These are phyloP conservation scores for Bettongia penicillata DNA, from an alignment of 2,113 vertebrate genomes.

Conservation along the genomic window DNA sequence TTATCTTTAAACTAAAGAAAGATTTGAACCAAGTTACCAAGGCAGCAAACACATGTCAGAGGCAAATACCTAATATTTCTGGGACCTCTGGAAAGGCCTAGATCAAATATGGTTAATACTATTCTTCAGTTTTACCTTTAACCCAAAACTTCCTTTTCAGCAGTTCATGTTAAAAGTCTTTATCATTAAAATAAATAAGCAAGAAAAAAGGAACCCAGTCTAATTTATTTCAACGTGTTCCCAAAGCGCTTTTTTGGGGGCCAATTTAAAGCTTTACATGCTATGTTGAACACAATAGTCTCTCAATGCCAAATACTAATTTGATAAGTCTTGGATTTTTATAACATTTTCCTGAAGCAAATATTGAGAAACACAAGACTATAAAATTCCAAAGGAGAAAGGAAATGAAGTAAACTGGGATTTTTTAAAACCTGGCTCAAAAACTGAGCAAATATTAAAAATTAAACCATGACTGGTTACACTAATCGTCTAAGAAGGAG, in stretches of 20 bases:
- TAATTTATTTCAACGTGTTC: constrained; percentile 45
- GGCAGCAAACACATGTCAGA: neutral
- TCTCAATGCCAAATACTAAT: constrained; percentile 13
- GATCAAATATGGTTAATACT: constrained; percentile 33
- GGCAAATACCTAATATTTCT: neutral
- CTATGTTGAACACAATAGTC: constrained; percentile 32
- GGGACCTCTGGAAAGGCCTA: neutral
- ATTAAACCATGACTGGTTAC: constrained; percentile 80
- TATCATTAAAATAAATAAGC: constrained; percentile 70
- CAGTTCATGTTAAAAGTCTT: constrained; percentile 74
- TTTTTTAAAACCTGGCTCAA: constrained; percentile 79
- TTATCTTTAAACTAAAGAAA: neutral
- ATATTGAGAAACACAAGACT: constrained; percentile 74
- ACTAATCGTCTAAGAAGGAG: constrained; percentile 80
- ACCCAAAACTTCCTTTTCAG: constrained; percentile 67
- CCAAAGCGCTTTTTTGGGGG: constrained; percentile 12
- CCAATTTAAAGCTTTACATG: constrained; percentile 64
- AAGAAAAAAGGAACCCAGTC: constrained; percentile 41
- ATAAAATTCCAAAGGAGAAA: constrained; percentile 69
- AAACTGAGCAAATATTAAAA: constrained; percentile 82
- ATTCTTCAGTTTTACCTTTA: constrained; percentile 70
- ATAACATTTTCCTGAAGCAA: constrained; percentile 72
- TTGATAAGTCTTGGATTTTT: constrained; percentile 72
- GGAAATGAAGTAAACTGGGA: constrained; percentile 81
- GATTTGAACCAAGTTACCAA: neutral